Conservation (phyloP, 2,797 vertebrate species). For the Macrochelys suwanniensis region DNA sequence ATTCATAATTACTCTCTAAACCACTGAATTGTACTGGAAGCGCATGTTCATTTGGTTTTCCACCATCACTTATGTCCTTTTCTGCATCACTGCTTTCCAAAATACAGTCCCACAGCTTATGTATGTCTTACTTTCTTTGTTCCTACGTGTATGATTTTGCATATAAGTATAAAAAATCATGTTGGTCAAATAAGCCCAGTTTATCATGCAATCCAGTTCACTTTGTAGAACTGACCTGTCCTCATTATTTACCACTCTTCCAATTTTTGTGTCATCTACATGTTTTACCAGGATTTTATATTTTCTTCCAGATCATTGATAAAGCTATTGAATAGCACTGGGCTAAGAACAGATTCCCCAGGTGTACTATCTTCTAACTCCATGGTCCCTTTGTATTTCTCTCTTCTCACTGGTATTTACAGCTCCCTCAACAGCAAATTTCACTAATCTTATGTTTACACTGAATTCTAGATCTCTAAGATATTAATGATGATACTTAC, state of each 20-base stretch:
- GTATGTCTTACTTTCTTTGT: neutral
- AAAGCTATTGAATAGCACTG: neutral
- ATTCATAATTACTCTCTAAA: neutral
- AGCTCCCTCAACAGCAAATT: neutral
- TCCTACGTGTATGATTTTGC: neutral
- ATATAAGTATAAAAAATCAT: fast-evolving
- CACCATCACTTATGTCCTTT: neutral
- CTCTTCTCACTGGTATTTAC: neutral
- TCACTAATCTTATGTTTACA: neutral
- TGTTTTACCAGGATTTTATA: neutral
- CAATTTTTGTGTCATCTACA: neutral
- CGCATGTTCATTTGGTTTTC: neutral
- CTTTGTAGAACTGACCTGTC: neutral
- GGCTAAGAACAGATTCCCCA: neutral
- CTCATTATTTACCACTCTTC: neutral
- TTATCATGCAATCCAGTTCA: neutral
- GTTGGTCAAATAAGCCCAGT: neutral
- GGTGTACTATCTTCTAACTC: neutral
- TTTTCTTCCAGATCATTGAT: neutral
- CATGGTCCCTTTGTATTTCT: neutral
- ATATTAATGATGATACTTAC: neutral
- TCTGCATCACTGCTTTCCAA: neutral
- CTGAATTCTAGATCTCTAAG: neutral
- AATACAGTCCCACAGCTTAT: fast-evolving
- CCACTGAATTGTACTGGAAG: neutral